These are phyloP conservation scores for Astropecten irregularis DNA, from an alignment of 53 echinoderm and acorn worm species.

Conservation along the genomic window DNA sequence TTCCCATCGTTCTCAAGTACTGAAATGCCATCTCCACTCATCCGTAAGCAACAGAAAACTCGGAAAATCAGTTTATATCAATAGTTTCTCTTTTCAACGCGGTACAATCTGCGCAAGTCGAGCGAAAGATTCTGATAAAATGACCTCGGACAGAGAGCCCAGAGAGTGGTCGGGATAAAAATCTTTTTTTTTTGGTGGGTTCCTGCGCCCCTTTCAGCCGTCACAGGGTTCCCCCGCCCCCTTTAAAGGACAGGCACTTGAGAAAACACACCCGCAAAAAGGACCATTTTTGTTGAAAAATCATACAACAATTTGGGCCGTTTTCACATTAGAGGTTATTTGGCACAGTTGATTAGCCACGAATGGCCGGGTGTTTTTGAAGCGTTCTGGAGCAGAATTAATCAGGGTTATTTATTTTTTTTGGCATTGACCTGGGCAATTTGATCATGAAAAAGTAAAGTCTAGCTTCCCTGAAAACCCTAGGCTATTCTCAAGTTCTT, in stretches of 20 bases:
- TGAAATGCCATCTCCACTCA: not conserved
- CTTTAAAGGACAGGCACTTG: not conserved
- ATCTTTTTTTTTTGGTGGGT: not conserved
- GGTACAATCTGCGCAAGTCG: slow-evolving; percentile 39
- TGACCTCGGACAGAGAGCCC: slow-evolving; percentile 14
- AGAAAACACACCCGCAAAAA: not conserved
- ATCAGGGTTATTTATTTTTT: slow-evolving; percentile 25
- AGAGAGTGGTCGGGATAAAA: not conserved
- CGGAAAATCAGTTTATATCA: slow-evolving; percentile 47
- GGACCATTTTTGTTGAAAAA: not conserved
- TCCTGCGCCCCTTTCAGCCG: not conserved
- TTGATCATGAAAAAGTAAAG: not conserved
- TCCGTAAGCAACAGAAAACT: not conserved
- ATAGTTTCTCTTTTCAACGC: no score
- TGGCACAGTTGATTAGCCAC: slow-evolving; percentile 29
- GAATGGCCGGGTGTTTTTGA: slow-evolving; percentile 12
- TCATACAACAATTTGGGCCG: not conserved
- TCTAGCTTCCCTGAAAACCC: not conserved
- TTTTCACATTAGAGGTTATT: slow-evolving; percentile 30
- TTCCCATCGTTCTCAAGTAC: not conserved
- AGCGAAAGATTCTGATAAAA: slow-evolving; percentile 11
- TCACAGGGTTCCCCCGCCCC: not conserved
- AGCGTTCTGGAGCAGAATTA: slow-evolving; percentile 17
- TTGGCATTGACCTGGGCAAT: slow-evolving; percentile 1
- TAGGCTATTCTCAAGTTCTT: not conserved